phyloP scores from a whole-genome alignment of 2,797 vertebrate genomes.

The Coregonus sp. region DNA sequence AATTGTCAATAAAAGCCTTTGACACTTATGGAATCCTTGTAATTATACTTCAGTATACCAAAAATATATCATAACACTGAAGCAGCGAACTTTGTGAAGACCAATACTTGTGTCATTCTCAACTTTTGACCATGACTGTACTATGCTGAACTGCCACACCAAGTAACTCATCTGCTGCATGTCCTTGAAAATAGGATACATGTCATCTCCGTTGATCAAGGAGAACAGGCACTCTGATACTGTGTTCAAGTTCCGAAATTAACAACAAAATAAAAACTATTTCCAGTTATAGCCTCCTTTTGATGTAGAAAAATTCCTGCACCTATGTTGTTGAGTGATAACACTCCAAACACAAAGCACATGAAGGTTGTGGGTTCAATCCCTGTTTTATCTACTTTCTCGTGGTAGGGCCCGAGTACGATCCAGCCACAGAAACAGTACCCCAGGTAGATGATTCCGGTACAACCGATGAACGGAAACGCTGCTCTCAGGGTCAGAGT shows the following conservation, averaged over 20 bases:
- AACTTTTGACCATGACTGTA: slow-evolving; percentile 35
- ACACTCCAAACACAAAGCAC: background rate
- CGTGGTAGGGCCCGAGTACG: slow-evolving; percentile 90
- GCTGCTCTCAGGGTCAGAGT: slow-evolving; percentile 88
- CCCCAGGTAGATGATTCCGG: slow-evolving; percentile 91
- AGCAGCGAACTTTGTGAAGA: too few relatives aligned
- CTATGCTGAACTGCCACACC: slow-evolving; percentile 91
- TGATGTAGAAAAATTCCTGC: background rate
- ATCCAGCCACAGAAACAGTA: slow-evolving; percentile 97
- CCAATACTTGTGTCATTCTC: too few relatives aligned
- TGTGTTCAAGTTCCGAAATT: slow-evolving; percentile 92
- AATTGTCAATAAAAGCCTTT: too few relatives aligned
- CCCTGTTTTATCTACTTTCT: slow-evolving; percentile 76
- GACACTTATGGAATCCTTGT: too few relatives aligned
- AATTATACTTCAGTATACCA: too few relatives aligned
- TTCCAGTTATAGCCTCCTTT: too few relatives aligned
- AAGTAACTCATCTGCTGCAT: slow-evolving; percentile 86
- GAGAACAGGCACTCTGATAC: slow-evolving; percentile 94
- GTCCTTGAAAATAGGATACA: slow-evolving; percentile 89
- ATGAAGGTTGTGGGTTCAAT: background rate
- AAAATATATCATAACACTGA: too few relatives aligned
- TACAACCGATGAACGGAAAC: slow-evolving; percentile 73
- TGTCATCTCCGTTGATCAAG: slow-evolving; percentile 92
- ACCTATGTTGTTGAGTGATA: too few relatives aligned
- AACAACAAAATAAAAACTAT: background rate